Percentiles rank a stretch among this genome's conserved stretches.
phyloP scores from a whole-genome alignment of 2,797 vertebrate species.

The Anguilla megastoma region DNA sequence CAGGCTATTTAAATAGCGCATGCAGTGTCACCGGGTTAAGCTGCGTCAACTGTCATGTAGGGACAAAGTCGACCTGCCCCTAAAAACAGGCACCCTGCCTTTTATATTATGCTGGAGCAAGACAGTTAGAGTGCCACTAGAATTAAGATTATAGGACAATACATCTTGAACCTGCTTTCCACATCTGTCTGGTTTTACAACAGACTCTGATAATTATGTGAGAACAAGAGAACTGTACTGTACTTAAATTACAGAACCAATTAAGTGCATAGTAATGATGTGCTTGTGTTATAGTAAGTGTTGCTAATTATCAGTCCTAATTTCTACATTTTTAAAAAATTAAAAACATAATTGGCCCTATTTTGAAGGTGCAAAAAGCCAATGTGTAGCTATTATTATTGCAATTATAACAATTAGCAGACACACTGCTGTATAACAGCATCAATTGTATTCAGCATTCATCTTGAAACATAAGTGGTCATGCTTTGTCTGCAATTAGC shows the following conservation, averaged over 20 bases:
- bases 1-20: slow-evolving; percentile 54
- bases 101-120: background rate
- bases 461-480: background rate
- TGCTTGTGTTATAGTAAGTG: background rate
- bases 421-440: background rate
- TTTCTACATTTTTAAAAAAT: background rate
- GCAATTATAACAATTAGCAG: background rate
- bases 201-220: background rate
- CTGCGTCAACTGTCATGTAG: slow-evolving; percentile 19
- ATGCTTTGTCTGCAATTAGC: background rate
- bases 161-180: background rate
- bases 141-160: background rate
- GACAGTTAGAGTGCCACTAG: background rate
- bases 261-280: background rate
- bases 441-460: background rate
- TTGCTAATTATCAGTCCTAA: background rate
- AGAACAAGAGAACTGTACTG: background rate
- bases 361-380: background rate
- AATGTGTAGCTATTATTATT: background rate
- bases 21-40: slow-evolving; percentile 38
- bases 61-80: background rate
- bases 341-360: background rate
- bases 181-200: background rate
- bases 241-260: background rate
- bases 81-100: background rate